Evolutionary conservation across 2,888 invertebrate species (phyloP).

Genomic region (Himalopsyche tibetana): DNA sequence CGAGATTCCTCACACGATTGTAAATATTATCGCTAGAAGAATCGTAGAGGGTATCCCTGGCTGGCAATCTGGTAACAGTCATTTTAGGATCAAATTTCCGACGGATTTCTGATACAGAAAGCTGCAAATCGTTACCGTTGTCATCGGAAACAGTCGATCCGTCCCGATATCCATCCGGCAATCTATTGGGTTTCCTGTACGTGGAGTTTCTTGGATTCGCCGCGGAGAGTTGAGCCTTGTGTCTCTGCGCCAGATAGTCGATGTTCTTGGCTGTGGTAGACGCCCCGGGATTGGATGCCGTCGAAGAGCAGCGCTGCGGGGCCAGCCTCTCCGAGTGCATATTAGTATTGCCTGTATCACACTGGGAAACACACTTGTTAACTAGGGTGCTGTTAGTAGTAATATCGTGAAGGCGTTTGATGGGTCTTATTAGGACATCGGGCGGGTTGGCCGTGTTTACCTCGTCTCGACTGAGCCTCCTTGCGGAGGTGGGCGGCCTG

Average conservation of each 20-base stretch:
- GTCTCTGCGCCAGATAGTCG: conserved; percentile 39
- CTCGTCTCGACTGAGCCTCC: conserved; percentile 61
- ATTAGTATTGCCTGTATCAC: conserved; percentile 43
- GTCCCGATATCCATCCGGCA: conserved; percentile 67
- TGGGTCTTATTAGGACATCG: conserved; percentile 47
- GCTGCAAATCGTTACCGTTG: conserved; percentile 78
- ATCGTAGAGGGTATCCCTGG: conserved; percentile 69
- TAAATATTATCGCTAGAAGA: conserved; percentile 69
- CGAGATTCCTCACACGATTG: conserved; percentile 70
- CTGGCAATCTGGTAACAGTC: conserved; percentile 75
- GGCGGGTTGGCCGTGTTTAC: conserved; percentile 60
- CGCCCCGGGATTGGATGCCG: neutral
- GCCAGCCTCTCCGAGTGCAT: conserved; percentile 29
- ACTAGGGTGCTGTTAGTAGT: conserved; percentile 62
- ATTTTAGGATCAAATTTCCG: conserved; percentile 77
- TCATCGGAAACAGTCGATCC: conserved; percentile 74
- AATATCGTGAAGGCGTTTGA: conserved; percentile 53
- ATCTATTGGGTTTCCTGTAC: conserved; percentile 36
- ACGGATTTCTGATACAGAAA: conserved; percentile 78
- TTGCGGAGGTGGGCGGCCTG: conserved; percentile 54
- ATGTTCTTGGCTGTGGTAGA: conserved; percentile 37
- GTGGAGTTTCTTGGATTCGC: conserved; percentile 32
- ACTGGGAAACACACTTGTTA: conserved; percentile 49
- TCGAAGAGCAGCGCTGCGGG: conserved; percentile 40
- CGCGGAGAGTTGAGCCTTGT: conserved; percentile 40